Conservation (phyloP, 1,140 invertebrate genomes). For the Ips typographus region DNA sequence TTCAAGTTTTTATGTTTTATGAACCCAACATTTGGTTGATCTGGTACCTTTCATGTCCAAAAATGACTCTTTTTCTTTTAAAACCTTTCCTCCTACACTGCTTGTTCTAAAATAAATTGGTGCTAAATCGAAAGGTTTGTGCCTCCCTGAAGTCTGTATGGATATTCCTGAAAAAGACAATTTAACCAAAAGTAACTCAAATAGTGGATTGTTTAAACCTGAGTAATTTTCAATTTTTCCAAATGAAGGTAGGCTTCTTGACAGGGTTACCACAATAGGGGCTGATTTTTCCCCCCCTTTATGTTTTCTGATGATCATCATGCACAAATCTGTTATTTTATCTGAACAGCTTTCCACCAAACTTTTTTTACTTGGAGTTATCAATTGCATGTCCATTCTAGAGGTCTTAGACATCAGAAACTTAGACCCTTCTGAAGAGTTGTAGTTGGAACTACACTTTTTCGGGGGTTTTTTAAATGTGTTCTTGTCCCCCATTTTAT, state of each 20-base stretch:
- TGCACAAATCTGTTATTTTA: slow-evolving; percentile 27
- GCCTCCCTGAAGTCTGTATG: background rate
- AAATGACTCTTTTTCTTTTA: background rate
- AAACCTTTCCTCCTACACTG: too few relatives aligned
- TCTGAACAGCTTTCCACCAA: slow-evolving; percentile 16
- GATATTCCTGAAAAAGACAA: background rate
- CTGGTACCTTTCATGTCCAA: slow-evolving; percentile 9
- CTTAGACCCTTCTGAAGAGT: too few relatives aligned
- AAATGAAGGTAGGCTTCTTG: slow-evolving; percentile 16
- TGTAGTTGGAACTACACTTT: background rate
- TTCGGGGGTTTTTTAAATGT: background rate
- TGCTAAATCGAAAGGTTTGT: too few relatives aligned
- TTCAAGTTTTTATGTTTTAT: too few relatives aligned
- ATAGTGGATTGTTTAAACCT: background rate
- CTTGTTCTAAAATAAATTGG: too few relatives aligned
- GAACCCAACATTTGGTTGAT: too few relatives aligned
- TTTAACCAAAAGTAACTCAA: background rate
- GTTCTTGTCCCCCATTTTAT: slow-evolving; percentile 20
- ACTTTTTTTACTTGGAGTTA: slow-evolving; percentile 12
- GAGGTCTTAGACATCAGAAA: background rate
- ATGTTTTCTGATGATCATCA: slow-evolving; percentile 32
- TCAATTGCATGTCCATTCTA: background rate
- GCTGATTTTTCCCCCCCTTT: slow-evolving; percentile 29
- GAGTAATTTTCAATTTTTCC: background rate
- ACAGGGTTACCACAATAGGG: slow-evolving; percentile 24